phyloP scores from a whole-genome alignment of 2,888 invertebrate genomes.

The Noctua comes region DNA sequence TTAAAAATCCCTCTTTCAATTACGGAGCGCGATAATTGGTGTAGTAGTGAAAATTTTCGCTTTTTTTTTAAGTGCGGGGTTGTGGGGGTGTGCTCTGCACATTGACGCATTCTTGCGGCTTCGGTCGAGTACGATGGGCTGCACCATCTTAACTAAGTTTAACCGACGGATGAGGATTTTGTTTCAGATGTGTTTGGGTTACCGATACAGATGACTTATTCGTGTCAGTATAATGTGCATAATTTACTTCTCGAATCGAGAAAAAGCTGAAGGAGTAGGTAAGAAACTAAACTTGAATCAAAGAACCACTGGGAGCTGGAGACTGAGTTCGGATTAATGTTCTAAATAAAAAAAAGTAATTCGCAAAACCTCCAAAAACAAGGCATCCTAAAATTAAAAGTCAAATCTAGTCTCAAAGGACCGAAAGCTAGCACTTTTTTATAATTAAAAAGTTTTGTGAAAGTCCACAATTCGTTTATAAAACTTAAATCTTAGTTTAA shows the following conservation, averaged over 20 bases:
- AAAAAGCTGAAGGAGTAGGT: background rate
- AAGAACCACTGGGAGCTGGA: background rate
- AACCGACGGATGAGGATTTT: background rate
- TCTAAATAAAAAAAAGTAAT: too few species aligned
- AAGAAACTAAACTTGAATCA: background rate
- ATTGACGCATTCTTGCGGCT: slow-evolving; percentile 88
- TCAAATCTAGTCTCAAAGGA: background rate
- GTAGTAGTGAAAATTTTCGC: slow-evolving; percentile 56
- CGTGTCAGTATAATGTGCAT: background rate
- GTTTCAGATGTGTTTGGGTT: background rate
- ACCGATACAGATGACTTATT: background rate
- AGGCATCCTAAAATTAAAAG: background rate
- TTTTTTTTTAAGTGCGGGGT: slow-evolving; percentile 69
- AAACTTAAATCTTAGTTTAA: slow-evolving; percentile 28
- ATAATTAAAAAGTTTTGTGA: background rate
- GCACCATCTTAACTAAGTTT: slow-evolving; percentile 60
- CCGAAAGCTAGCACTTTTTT: background rate
- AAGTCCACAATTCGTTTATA: background rate
- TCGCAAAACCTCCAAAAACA: background rate
- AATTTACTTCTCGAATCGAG: background rate
- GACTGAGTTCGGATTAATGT: background rate
- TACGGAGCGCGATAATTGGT: slow-evolving; percentile 58
- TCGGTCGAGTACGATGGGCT: slow-evolving; percentile 76
- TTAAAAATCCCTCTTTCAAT: slow-evolving; percentile 63
- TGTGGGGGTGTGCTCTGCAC: slow-evolving; percentile 78